phyloP scores from a whole-genome alignment of 2,113 vertebrate genomes.

The Eolophus roseicapilla region DNA sequence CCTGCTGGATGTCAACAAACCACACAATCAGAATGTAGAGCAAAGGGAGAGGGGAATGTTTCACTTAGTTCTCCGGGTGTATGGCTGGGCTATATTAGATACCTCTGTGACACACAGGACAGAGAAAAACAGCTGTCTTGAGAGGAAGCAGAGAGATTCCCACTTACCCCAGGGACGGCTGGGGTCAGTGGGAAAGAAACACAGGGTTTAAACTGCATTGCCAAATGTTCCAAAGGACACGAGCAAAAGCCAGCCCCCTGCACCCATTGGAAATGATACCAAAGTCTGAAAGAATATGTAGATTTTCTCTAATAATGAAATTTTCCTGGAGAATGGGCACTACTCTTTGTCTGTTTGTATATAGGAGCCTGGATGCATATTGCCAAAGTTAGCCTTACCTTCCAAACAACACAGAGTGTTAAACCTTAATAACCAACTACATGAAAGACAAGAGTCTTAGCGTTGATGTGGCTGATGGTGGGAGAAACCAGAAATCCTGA shows the following conservation, averaged over 20 bases:
- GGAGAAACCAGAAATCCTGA: neutral
- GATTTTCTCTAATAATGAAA: neutral
- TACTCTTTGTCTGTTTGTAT: neutral
- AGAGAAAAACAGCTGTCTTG: neutral
- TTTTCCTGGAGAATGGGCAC: neutral
- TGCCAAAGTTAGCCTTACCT: neutral
- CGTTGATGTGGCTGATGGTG: neutral
- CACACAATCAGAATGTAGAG: neutral
- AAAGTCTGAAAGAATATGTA: neutral
- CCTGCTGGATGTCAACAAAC: neutral
- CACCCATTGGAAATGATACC: neutral
- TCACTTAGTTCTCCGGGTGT: neutral
- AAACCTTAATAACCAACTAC: neutral
- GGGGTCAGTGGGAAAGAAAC: neutral
- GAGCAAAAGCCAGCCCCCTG: neutral
- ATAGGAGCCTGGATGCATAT: neutral
- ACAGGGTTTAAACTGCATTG: neutral
- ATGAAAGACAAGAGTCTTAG: neutral
- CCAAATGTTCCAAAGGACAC: neutral
- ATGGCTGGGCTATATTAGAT: neutral
- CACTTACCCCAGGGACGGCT: neutral
- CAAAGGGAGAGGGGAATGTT: neutral
- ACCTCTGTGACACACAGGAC: rapidly evolving
- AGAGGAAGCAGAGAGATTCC: neutral
- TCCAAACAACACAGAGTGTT: neutral